Conservation (phyloP, 2,888 invertebrate genomes). For the Sabatieria punctata region DNA sequence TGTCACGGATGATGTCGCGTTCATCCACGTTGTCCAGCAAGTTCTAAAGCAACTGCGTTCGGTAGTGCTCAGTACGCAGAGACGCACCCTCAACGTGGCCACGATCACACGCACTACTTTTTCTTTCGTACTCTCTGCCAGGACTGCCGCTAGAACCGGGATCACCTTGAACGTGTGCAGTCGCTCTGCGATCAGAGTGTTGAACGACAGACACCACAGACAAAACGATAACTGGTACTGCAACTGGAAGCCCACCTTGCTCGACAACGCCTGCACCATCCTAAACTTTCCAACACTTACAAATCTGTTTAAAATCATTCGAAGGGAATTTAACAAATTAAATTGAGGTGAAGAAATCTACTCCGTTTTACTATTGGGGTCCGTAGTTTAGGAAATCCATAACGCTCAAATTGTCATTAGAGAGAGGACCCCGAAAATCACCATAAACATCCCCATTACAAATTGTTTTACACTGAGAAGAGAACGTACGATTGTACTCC, state of each 20-base stretch:
- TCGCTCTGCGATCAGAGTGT: constrained; percentile 75
- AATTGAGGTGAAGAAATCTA: too few relatives aligned
- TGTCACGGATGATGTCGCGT: constrained; percentile 70
- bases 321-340: too few relatives aligned
- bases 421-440: too few relatives aligned
- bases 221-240: constrained; percentile 98
- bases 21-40: constrained; percentile 89
- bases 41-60: constrained; percentile 45
- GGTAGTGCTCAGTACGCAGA: too few relatives aligned
- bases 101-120: constrained; percentile 81
- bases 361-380: too few relatives aligned
- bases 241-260: constrained; percentile 71
- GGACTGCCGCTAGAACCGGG: constrained; percentile 85
- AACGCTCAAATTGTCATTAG: too few relatives aligned
- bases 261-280: constrained; percentile 68
- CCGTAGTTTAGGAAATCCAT: too few relatives aligned
- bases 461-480: too few relatives aligned
- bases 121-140: constrained; percentile 95
- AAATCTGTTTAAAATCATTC: too few relatives aligned
- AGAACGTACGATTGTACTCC: constrained; percentile 67
- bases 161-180: constrained; percentile 76
- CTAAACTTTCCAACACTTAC: too few relatives aligned
- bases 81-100: constrained; percentile 78
- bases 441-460: too few relatives aligned
- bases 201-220: constrained; percentile 95